Conservation (phyloP, 2,797 vertebrate genomes). For the Cygnus olor region DNA sequence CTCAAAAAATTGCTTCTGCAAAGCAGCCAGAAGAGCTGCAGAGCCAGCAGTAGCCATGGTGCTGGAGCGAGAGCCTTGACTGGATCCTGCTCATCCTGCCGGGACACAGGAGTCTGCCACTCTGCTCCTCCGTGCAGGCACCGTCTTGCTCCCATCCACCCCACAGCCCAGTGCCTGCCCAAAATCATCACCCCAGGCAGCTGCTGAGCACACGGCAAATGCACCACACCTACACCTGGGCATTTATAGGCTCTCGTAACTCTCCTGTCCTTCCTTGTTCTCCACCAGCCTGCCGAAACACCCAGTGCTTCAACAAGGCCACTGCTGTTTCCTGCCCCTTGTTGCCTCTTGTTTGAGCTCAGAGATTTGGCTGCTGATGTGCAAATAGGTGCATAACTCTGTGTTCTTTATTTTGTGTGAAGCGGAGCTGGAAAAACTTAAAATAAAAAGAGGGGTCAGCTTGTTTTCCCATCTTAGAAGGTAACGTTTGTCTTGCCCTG, state of each 20-base stretch:
- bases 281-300: neutral
- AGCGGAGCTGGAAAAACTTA: neutral
- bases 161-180: neutral
- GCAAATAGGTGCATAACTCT: rapidly evolving
- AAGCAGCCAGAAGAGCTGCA: neutral
- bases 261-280: neutral
- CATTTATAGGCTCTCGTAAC: neutral
- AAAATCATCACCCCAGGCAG: neutral
- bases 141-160: rapidly evolving
- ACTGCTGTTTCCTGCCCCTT: neutral
- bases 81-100: neutral
- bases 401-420: neutral
- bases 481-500: neutral
- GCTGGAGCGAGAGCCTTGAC: neutral
- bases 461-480: neutral
- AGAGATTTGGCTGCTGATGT: neutral
- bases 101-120: neutral
- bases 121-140: neutral
- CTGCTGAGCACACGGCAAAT: neutral
- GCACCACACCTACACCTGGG: neutral
- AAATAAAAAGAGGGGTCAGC: neutral
- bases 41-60: neutral
- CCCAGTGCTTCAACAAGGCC: neutral
- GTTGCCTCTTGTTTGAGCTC: neutral
- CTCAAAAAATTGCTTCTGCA: rapidly evolving